Percentiles rank a stretch among this genome's conserved stretches.
Evolutionary conservation across 2,113 vertebrate genomes (phyloP).

Genomic region (Agapornis roseicollis): DNA sequence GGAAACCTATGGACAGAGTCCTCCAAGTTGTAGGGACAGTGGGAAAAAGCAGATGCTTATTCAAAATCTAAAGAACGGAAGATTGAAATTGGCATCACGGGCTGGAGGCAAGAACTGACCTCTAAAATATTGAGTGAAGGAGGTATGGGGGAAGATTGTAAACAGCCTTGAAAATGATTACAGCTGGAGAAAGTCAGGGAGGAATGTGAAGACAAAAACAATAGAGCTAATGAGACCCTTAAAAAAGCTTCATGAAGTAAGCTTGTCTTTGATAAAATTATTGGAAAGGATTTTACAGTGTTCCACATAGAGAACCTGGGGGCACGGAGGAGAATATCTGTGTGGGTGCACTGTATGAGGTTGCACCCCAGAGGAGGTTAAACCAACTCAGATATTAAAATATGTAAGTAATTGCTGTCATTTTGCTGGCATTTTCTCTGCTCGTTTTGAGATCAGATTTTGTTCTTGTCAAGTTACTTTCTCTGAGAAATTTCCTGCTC

Average conservation of each 20-base stretch:
- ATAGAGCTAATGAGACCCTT: neutral
- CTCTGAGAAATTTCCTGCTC: neutral
- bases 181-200: neutral
- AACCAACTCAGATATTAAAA: neutral
- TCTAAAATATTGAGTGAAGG: neutral
- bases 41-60: neutral
- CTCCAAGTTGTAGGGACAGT: neutral
- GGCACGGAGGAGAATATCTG: neutral
- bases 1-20: neutral
- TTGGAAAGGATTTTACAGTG: neutral
- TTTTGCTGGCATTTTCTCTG: neutral
- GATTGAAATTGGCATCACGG: neutral
- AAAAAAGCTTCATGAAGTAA: neutral
- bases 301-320: neutral
- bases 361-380: neutral
- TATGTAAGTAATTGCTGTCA: neutral
- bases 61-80: neutral
- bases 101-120: neutral
- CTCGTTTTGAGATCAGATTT: neutral
- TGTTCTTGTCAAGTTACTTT: neutral
- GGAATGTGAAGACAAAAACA: neutral
- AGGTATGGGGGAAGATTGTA: neutral
- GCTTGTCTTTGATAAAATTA: neutral
- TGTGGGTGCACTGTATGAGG: neutral
- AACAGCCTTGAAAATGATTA: slow-evolving; percentile 10